These are phyloP conservation scores for Dermolepida albohirtum DNA, from an alignment of 2,888 invertebrate species.

Conservation along the genomic window DNA sequence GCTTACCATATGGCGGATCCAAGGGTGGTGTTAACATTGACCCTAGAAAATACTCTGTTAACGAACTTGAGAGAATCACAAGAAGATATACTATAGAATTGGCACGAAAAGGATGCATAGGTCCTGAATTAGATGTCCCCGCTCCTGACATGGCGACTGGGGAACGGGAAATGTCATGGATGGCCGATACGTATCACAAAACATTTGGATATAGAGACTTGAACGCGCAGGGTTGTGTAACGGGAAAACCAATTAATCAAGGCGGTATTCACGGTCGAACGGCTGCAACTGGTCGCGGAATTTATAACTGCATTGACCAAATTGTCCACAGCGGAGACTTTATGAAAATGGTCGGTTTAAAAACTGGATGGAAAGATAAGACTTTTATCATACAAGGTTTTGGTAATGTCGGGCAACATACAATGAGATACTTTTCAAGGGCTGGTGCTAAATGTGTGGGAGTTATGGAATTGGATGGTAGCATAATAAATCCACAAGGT, in stretches of 20 bases:
- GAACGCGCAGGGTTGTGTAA: conserved; percentile 86
- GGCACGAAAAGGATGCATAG: conserved; percentile 65
- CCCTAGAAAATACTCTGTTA: conserved; percentile 76
- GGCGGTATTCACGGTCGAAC: conserved; percentile 89
- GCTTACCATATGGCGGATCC: conserved; percentile 84
- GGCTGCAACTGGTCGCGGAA: conserved; percentile 85
- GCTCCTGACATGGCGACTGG: conserved; percentile 86
- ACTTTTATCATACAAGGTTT: conserved; percentile 85
- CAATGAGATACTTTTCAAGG: conserved; percentile 75
- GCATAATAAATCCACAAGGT: conserved; percentile 74
- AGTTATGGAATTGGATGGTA: conserved; percentile 75
- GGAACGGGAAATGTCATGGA: conserved; percentile 86
- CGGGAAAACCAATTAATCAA: conserved; percentile 89
- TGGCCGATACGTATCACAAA: conserved; percentile 83
- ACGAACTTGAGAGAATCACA: conserved; percentile 83
- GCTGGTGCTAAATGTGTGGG: conserved; percentile 80
- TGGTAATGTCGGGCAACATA: conserved; percentile 86
- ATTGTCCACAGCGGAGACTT: conserved; percentile 79
- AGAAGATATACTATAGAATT: conserved; percentile 78
- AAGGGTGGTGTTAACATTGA: conserved; percentile 81
- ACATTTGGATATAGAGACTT: conserved; percentile 76
- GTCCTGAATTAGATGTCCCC: conserved; percentile 86
- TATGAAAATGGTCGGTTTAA: conserved; percentile 76
- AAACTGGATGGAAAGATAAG: conserved; percentile 76
- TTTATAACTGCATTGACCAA: conserved; percentile 78